Evolutionary conservation across 2,888 invertebrate genomes (phyloP).

Genomic region (Gryllus longicercus): DNA sequence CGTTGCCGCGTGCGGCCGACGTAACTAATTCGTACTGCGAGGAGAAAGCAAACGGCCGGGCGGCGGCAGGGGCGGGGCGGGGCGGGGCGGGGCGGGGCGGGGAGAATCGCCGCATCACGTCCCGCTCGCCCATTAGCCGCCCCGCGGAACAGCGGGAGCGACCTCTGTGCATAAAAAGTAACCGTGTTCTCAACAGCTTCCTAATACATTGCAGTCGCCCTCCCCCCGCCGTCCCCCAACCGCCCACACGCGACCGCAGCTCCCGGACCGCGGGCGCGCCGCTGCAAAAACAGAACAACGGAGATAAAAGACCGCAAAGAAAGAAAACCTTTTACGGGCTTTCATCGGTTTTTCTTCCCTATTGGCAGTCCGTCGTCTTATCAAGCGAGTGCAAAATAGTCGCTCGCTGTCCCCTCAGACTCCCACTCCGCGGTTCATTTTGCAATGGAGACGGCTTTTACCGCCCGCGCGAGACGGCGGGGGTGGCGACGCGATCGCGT

Average conservation of each 20-base stretch:
- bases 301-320: slow-evolving; percentile 17
- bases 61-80: background rate
- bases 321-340: background rate
- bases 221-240: background rate
- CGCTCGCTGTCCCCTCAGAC: no score
- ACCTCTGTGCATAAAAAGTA: background rate
- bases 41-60: background rate
- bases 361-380: slow-evolving; percentile 17
- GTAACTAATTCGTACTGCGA: background rate
- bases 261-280: background rate
- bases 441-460: background rate
- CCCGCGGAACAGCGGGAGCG: background rate
- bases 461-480: no score
- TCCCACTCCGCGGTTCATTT: background rate
- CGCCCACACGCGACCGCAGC: background rate
- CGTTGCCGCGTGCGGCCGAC: background rate
- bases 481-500: no score
- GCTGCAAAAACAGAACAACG: background rate
- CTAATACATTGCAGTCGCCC: background rate
- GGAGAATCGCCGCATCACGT: background rate
- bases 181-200: slow-evolving; percentile 17
- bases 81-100: no score
- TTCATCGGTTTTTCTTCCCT: background rate
- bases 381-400: slow-evolving; percentile 6
- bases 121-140: background rate